Percentiles rank a stretch among this genome's conserved stretches.
Conservation (phyloP, 2,888 invertebrate genomes). For the Synergus umbraculus region DNA sequence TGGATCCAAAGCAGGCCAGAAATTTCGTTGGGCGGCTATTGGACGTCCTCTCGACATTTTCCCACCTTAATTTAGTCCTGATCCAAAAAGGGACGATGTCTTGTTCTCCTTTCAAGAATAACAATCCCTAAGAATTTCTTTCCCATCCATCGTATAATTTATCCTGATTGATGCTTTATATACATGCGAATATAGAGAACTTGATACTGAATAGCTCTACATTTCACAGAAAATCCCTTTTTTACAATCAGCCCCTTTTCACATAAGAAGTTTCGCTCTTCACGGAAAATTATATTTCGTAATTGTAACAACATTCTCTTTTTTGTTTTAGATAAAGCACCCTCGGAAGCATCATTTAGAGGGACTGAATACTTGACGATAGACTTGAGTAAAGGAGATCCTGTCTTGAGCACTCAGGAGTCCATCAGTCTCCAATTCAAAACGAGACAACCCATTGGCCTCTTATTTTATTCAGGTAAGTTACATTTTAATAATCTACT, state of each 20-base stretch:
- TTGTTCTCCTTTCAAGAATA: neutral
- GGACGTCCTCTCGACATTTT: neutral
- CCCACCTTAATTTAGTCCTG: neutral
- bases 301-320: conserved; percentile 42
- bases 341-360: conserved; percentile 95
- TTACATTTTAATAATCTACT: conserved; percentile 37
- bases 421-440: conserved; percentile 94
- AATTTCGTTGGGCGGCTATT: conserved; percentile 1
- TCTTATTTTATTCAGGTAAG: conserved; percentile 94
- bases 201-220: neutral
- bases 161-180: conserved; percentile 8
- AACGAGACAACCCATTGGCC: conserved; percentile 92
- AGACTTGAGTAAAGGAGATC: conserved; percentile 92
- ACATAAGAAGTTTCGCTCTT: too few species aligned
- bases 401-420: conserved; percentile 94
- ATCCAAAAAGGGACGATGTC: neutral
- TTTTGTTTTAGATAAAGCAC: conserved; percentile 89
- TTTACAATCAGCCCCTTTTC: too few species aligned
- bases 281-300: neutral
- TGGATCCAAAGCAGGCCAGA: conserved; percentile 29
- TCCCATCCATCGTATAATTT: neutral
- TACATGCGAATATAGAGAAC: neutral
- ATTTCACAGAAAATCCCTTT: neutral
- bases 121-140: neutral
- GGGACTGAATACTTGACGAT: conserved; percentile 95